Evolutionary conservation across 2,113 vertebrate genomes (phyloP).

Genomic region (Oenanthe oenanthe): DNA sequence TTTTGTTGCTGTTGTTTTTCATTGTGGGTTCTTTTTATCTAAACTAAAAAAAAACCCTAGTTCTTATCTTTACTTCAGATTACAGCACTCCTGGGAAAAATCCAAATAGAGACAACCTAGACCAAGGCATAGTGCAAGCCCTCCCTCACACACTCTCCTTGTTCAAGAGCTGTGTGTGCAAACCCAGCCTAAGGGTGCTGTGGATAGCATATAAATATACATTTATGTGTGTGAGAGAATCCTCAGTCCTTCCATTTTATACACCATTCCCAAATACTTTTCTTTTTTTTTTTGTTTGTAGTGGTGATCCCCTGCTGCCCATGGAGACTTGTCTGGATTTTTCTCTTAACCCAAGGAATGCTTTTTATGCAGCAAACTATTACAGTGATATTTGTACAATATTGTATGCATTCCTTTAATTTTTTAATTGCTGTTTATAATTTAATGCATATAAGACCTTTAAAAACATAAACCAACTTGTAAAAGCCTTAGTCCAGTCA

Average conservation of each 20-base stretch:
- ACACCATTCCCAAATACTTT: rapidly evolving
- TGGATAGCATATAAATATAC: rapidly evolving
- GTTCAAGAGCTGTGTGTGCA: background rate
- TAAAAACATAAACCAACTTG: background rate
- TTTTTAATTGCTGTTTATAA: background rate
- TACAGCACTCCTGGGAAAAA: constrained; percentile 3
- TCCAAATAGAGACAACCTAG: background rate
- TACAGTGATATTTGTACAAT: background rate
- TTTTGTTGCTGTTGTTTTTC: background rate
- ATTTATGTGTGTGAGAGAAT: rapidly evolving
- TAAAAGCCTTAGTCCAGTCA: background rate
- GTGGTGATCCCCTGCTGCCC: background rate
- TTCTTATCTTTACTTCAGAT: background rate
- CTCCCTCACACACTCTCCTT: background rate
- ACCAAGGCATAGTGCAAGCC: background rate
- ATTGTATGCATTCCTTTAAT: background rate
- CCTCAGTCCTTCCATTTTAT: background rate
- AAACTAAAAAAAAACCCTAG: background rate
- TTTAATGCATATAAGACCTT: background rate
- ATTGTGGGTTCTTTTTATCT: background rate
- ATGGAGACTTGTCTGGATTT: background rate
- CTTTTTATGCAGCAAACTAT: background rate
- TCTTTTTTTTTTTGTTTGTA: rapidly evolving
- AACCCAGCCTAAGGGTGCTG: background rate
- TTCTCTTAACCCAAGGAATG: background rate